These are phyloP conservation scores for Sander vitreus DNA, from an alignment of 2,113 vertebrate genomes.

Conservation along the genomic window DNA sequence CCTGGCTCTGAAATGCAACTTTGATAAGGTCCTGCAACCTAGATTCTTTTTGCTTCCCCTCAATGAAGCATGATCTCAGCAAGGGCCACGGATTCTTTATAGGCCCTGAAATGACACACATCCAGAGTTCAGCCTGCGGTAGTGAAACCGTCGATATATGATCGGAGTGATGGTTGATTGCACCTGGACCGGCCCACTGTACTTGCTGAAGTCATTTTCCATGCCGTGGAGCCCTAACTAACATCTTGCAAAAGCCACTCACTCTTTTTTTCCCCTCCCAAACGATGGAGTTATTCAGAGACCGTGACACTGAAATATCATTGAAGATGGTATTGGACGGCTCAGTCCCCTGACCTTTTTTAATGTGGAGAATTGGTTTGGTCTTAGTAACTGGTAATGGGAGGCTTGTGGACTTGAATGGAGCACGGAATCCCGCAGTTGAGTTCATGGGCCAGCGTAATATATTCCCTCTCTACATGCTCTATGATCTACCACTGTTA, in stretches of 20 bases:
- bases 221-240: slow-evolving; percentile 47
- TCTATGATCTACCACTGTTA: slow-evolving; percentile 24
- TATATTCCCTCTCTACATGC: slow-evolving; percentile 33
- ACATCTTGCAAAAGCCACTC: slow-evolving; percentile 56
- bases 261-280: neutral
- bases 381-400: slow-evolving; percentile 48
- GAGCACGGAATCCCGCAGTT: slow-evolving; percentile 40
- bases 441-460: slow-evolving; percentile 26
- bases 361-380: slow-evolving; percentile 61
- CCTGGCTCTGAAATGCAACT: slow-evolving; percentile 8
- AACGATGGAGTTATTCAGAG: slow-evolving; percentile 50
- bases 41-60: slow-evolving; percentile 14
- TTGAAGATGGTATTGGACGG: slow-evolving; percentile 41
- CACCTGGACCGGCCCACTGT: slow-evolving; percentile 53
- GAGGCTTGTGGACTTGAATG: slow-evolving; percentile 59
- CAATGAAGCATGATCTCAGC: slow-evolving; percentile 45
- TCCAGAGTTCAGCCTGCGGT: slow-evolving; percentile 44
- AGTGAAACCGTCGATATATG: slow-evolving; percentile 49
- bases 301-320: slow-evolving; percentile 55
- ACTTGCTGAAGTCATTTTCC: slow-evolving; percentile 70
- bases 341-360: slow-evolving; percentile 48
- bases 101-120: slow-evolving; percentile 43
- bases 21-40: slow-evolving; percentile 47
- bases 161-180: slow-evolving; percentile 62
- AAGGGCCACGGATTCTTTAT: slow-evolving; percentile 23